A percentile compares a stretch with the other conserved stretches of the same genome.
Conservation (phyloP, 2,888 invertebrate species). For the Ormyrus nitidulus region DNA sequence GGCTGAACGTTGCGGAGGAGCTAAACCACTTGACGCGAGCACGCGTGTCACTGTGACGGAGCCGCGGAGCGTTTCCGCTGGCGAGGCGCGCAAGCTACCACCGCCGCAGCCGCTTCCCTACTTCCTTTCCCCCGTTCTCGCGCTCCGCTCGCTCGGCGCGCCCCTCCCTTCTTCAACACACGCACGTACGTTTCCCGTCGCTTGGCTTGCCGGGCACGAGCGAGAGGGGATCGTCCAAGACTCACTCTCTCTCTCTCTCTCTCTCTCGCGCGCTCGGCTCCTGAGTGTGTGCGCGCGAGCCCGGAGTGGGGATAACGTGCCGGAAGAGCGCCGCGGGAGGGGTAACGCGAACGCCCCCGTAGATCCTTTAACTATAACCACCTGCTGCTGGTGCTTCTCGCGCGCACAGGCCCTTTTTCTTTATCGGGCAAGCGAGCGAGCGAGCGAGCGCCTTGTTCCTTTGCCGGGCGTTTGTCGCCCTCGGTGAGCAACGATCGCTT, state of each 20-base stretch:
- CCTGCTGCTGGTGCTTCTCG: conserved; percentile 68
- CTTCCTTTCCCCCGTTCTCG: conserved; percentile 57
- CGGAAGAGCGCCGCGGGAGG: conserved; percentile 75
- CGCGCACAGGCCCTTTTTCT: conserved; percentile 15
- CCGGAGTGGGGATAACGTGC: conserved; percentile 62
- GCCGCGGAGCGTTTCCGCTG: conserved; percentile 74
- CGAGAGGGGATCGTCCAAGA: conserved; percentile 34
- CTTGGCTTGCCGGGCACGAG: conserved; percentile 35
- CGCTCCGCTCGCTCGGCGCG: conserved; percentile 58
- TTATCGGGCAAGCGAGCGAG: not conserved
- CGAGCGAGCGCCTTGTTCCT: not conserved
- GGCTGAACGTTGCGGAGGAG: not conserved
- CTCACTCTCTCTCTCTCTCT: not conserved
- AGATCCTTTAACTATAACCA: conserved; percentile 72
- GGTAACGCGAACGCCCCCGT: conserved; percentile 68
- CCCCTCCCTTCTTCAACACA: conserved; percentile 9
- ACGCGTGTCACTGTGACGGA: conserved; percentile 75
- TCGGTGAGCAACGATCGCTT: conserved; percentile 18
- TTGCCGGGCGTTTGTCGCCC: conserved; percentile 16
- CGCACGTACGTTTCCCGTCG: conserved; percentile 8
- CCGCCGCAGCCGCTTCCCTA: conserved; percentile 59
- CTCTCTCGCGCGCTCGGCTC: not conserved
- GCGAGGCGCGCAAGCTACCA: conserved; percentile 61
- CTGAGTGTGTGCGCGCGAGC: conserved; percentile 27
- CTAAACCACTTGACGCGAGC: conserved; percentile 73